A percentile compares a stretch with the other conserved stretches of the same genome.
Evolutionary conservation across 2,797 vertebrate species (phyloP).

Genomic region (Gymnopithys bicolor): DNA sequence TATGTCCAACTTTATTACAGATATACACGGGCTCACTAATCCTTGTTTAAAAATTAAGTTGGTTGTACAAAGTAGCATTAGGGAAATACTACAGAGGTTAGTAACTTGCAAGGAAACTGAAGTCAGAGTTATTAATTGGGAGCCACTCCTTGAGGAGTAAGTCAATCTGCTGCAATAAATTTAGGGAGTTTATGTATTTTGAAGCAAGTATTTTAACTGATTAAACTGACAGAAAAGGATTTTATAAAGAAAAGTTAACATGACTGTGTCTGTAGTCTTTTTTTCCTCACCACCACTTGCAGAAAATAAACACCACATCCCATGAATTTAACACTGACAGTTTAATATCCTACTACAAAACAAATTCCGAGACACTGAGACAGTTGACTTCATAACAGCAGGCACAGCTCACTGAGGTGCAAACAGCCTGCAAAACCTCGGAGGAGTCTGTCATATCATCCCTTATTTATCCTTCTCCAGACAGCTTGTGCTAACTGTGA

Average conservation of each 20-base stretch:
- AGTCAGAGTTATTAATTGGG: background rate
- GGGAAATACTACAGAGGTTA: background rate
- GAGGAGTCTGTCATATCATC: background rate
- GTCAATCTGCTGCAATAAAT: background rate
- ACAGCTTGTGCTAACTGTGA: background rate
- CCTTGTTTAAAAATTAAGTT: background rate
- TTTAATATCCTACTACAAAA: background rate
- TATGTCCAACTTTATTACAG: background rate
- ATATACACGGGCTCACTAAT: background rate
- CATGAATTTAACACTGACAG: background rate
- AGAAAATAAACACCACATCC: background rate
- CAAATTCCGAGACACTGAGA: background rate
- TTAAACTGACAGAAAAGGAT: background rate
- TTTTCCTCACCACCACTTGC: background rate
- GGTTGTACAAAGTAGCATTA: background rate
- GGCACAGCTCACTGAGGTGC: background rate
- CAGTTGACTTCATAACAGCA: background rate
- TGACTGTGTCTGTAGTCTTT: background rate
- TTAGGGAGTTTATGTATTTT: background rate
- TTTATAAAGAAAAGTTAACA: background rate
- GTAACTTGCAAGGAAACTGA: background rate
- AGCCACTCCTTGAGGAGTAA: background rate
- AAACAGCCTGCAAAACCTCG: slow-evolving; percentile 7
- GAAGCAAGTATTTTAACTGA: background rate
- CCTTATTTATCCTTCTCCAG: slow-evolving; percentile 17